Evolutionary conservation across 2,113 vertebrate species (phyloP), one percentile per base, ranked within the genome.

Genomic region (Carettochelys insculpta): DNA sequence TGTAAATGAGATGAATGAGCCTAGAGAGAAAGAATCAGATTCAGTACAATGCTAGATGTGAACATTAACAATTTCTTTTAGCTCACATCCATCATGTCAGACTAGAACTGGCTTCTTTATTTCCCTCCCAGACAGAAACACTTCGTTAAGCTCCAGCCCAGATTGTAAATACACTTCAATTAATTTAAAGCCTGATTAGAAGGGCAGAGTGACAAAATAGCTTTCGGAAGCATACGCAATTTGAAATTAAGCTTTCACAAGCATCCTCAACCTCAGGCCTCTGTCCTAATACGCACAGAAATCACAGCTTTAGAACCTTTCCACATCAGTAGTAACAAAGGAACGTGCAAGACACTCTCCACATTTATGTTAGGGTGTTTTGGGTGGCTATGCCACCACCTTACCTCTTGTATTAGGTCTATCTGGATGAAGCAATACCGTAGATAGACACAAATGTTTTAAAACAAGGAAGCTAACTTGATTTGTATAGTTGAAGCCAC

Each of bases 51-150:
- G 24, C 79, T 92, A 79, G 93, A 90, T 68, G 78, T 22, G 73
- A 93, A 85, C 50, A 82, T 81, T 76, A 95, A 92, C 87, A 88
- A 47, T 51, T 81, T 92, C 6, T 77, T 6, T 93, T 87, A 87
- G 29, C 86, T 90, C 77, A 80, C 65, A 92, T 85, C 29, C n/a
- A 84, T 95, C 17, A 85, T 84, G 82, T 94, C 76, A 89, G 52
- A 81, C 6, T 41, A 65, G 4, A 79, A 8, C 1, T 77, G 2
- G 2, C 29, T 90, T 58, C 90, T 83, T 75, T n/a, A 9, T 80
- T 85, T 17, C 27, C 5, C 81, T 81, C 20, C 17, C 85, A 29
- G 12, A 89, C 43, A 83, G 56, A 92, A 93, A 76, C 11, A 89
- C 22, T 89, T 92, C 52, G 85, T 92, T 93, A 89, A 87, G 6